Evolutionary conservation across 1,140 invertebrate genomes (phyloP).

Genomic region (Anthonomus grandis): DNA sequence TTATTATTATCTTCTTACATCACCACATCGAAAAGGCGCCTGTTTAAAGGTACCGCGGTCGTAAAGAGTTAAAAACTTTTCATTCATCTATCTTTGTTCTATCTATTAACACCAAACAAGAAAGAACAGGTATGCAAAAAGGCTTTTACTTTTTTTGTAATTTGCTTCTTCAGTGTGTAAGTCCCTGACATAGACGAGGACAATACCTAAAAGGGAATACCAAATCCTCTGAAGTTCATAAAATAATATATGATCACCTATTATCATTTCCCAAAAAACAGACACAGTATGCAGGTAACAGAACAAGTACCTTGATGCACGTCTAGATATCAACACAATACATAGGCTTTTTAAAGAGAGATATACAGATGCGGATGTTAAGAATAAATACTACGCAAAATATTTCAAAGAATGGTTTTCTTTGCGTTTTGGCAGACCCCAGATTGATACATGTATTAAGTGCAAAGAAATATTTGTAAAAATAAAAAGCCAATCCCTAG

Average conservation of each 20-base stretch:
- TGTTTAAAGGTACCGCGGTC: not conserved
- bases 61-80: not conserved
- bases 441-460: slow-evolving; percentile 9
- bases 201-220: not conserved
- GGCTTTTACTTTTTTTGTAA: not conserved
- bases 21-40: not conserved
- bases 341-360: not conserved
- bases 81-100: not conserved
- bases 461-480: slow-evolving; percentile 11
- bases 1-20: not conserved
- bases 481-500: slow-evolving; percentile 5
- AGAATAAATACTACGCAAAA: too few species aligned
- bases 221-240: not conserved
- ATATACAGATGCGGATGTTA: not conserved
- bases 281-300: not conserved
- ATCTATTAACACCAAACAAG: not conserved
- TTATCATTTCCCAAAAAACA: not conserved
- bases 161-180: not conserved
- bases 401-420: too few species aligned
- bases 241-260: not conserved
- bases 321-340: not conserved
- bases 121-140: not conserved
- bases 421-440: slow-evolving; percentile 6
- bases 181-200: not conserved
- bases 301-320: not conserved